Evolutionary conservation across 2,888 invertebrate species (phyloP).

Genomic region (Pandemis corylana): DNA sequence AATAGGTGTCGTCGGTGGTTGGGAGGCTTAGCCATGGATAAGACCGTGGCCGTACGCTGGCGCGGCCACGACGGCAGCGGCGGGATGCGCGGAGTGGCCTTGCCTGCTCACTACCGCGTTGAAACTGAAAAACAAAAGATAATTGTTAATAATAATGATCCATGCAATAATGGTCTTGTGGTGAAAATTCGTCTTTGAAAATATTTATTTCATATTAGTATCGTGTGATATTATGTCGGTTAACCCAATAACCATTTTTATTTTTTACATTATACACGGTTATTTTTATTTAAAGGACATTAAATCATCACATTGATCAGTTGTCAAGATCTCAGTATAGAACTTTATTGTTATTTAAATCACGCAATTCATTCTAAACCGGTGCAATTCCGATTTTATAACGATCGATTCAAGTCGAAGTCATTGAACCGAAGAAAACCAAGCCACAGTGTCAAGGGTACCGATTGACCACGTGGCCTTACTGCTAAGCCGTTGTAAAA

Average conservation of each 20-base stretch:
- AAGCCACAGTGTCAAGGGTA: slow-evolving; percentile 40
- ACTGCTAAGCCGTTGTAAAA: slow-evolving; percentile 23
- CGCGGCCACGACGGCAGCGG: slow-evolving; percentile 65
- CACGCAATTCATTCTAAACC: neutral
- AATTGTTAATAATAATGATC: neutral
- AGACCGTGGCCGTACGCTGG: slow-evolving; percentile 71
- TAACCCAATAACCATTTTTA: no score
- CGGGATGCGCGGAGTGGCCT: slow-evolving; percentile 85
- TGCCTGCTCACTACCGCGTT: slow-evolving; percentile 85
- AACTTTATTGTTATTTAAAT: neutral
- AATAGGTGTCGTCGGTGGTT: slow-evolving; percentile 63
- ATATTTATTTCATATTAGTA: no score
- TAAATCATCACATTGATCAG: no score
- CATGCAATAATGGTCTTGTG: neutral
- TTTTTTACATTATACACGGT: no score
- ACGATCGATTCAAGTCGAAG: slow-evolving; percentile 18
- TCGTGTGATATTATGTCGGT: no score
- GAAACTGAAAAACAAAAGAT: slow-evolving; percentile 70
- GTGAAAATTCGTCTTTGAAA: no score
- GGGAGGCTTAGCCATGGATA: slow-evolving; percentile 63
- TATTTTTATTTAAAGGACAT: no score
- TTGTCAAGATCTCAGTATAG: neutral
- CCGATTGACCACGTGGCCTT: slow-evolving; percentile 21
- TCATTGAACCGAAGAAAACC: slow-evolving; percentile 39
- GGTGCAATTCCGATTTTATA: neutral